Conservation (phyloP, 2,797 vertebrate genomes). For the Centropyge bicolor region DNA sequence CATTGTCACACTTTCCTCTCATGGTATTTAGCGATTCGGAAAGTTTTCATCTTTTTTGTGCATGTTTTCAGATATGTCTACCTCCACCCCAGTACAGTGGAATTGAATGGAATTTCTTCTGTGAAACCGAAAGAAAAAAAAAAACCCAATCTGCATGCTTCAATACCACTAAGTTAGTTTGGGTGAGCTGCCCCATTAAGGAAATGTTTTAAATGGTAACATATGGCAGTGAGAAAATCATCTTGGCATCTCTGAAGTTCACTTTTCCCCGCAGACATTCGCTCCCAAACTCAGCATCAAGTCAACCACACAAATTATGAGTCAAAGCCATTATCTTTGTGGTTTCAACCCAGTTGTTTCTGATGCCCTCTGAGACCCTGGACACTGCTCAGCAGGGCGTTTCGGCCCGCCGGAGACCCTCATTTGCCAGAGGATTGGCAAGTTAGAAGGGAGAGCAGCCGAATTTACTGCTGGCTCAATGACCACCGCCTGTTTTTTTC, state of each 20-base stretch:
- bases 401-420: conserved; percentile 57
- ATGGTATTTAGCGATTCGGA: background rate
- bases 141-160: background rate
- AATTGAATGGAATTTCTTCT: background rate
- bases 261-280: conserved; percentile 29
- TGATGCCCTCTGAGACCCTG: conserved; percentile 66
- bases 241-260: conserved; percentile 23
- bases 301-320: conserved; percentile 43
- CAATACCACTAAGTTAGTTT: background rate
- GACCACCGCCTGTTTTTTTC: conserved; percentile 34
- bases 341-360: conserved; percentile 69
- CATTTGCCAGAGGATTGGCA: conserved; percentile 70
- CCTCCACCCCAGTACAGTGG: no score
- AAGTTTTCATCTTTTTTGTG: background rate
- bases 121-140: background rate
- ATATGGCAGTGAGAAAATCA: background rate
- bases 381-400: conserved; percentile 56
- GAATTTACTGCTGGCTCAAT: conserved; percentile 55
- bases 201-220: background rate
- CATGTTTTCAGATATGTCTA: background rate
- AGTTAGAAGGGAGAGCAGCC: conserved; percentile 49
- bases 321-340: conserved; percentile 64
- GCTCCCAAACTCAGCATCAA: conserved; percentile 19
- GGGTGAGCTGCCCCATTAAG: background rate
- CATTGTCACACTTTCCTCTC: no score